Evolutionary conservation across 23 tunicate species (phyloP).

Genomic region (Clavelina lepadiformis): DNA sequence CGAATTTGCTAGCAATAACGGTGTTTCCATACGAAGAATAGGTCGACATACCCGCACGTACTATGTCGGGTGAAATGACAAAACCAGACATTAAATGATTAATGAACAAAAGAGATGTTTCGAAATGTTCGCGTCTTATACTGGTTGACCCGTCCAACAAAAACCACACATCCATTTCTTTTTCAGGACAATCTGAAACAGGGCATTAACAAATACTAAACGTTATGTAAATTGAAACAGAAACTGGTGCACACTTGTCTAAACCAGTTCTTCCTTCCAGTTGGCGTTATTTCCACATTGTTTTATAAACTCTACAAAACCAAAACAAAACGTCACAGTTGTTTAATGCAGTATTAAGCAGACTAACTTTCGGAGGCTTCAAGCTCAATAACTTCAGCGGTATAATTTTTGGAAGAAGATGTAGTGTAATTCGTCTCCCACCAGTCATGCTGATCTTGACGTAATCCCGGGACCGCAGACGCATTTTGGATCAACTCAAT

Average conservation of each 20-base stretch:
- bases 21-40: neutral
- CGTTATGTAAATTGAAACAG: no score
- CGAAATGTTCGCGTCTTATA: conserved; percentile 13
- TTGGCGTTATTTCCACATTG: no score
- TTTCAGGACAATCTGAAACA: conserved; percentile 11
- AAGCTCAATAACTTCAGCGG: no score
- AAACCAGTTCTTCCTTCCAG: no score
- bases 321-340: no score
- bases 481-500: neutral
- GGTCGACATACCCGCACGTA: conserved; percentile 24
- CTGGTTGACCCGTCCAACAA: conserved; percentile 41
- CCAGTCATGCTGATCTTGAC: conserved; percentile 23
- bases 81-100: conserved; percentile 8
- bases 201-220: no score
- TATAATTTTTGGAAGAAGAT: no score
- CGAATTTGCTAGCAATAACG: conserved; percentile 6
- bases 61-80: conserved; percentile 11
- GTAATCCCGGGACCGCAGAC: conserved; percentile 8
- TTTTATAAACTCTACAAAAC: no score
- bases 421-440: conserved; percentile 27
- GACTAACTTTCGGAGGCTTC: no score
- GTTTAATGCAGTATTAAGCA: no score
- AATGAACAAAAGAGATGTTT: conserved; percentile 9
- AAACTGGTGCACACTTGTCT: no score
- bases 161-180: conserved; percentile 36